Conservation (phyloP, 2,113 vertebrate genomes). For the Ictalurus furcatus region DNA sequence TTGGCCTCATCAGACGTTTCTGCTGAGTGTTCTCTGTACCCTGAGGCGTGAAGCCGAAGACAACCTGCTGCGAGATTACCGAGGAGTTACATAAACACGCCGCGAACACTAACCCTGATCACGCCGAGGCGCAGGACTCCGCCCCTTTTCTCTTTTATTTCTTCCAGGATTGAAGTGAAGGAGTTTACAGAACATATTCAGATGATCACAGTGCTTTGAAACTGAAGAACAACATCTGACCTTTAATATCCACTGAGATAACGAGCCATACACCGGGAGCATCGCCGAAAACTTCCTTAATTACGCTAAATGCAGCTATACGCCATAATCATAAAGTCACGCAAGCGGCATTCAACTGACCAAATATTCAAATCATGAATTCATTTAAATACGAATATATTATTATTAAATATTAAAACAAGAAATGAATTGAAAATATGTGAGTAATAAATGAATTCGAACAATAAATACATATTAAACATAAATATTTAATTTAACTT, state of each 20-base stretch:
- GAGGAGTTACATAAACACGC: constrained; percentile 28
- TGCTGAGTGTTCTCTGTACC: constrained; percentile 17
- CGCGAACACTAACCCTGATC: constrained; percentile 28
- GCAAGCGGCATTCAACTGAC: neutral
- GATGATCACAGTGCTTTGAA: neutral
- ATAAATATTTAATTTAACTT: neutral
- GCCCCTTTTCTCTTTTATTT: neutral
- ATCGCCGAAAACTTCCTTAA: neutral
- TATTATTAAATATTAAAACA: neutral
- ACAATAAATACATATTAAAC: neutral
- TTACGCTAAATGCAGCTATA: neutral
- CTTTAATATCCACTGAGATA: neutral
- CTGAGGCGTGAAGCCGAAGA: neutral
- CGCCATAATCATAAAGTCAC: neutral
- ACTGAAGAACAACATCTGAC: neutral
- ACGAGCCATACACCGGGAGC: neutral
- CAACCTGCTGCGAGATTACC: constrained; percentile 26
- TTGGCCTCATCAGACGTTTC: constrained; percentile 48
- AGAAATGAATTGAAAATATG: neutral
- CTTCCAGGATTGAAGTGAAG: neutral
- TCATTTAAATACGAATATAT: neutral
- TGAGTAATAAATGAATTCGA: neutral
- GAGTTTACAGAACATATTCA: neutral
- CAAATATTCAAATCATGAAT: neutral
- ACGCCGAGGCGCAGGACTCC: neutral